Percentiles rank a stretch among this genome's conserved stretches.
Evolutionary conservation across 1,140 invertebrate species (phyloP).

Genomic region (Heliothis subflexa): DNA sequence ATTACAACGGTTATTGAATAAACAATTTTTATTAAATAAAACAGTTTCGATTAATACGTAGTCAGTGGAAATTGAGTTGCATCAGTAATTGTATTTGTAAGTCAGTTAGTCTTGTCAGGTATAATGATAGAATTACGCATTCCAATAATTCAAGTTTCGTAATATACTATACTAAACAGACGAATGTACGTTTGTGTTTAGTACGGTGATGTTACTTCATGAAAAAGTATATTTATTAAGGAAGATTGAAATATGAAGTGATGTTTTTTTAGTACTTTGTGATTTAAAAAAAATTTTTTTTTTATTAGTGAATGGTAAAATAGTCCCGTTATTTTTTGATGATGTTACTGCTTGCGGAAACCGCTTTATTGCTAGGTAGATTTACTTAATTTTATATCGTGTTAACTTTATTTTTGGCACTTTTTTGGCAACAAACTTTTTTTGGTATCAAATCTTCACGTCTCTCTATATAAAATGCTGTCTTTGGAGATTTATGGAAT

Average conservation of each 20-base stretch:
- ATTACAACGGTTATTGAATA: conserved; percentile 24
- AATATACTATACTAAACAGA: not conserved
- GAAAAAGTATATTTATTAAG: too few relatives aligned
- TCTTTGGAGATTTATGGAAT: too few relatives aligned
- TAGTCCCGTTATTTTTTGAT: too few relatives aligned
- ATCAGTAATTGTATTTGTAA: conserved; percentile 51
- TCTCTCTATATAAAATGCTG: not conserved
- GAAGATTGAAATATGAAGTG: too few relatives aligned
- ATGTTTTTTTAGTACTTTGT: too few relatives aligned
- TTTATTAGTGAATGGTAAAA: too few relatives aligned
- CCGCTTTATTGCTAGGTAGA: too few relatives aligned
- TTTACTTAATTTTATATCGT: not conserved
- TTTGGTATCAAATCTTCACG: not conserved
- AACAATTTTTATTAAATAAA: conserved; percentile 35
- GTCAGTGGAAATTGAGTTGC: not conserved
- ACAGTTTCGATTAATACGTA: conserved; percentile 2
- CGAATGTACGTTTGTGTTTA: too few relatives aligned
- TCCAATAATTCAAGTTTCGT: conserved; percentile 39
- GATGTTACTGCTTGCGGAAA: too few relatives aligned
- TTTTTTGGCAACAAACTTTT: not conserved
- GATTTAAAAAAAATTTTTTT: too few relatives aligned
- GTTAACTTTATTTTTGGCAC: not conserved
- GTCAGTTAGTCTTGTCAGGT: conserved; percentile 43
- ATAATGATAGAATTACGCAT: conserved; percentile 62
- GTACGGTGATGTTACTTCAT: too few relatives aligned